Evolutionary conservation across 2,797 vertebrate genomes (phyloP), one percentile per base, ranked within the genome.

Genomic region (Furcifer pardalis): DNA sequence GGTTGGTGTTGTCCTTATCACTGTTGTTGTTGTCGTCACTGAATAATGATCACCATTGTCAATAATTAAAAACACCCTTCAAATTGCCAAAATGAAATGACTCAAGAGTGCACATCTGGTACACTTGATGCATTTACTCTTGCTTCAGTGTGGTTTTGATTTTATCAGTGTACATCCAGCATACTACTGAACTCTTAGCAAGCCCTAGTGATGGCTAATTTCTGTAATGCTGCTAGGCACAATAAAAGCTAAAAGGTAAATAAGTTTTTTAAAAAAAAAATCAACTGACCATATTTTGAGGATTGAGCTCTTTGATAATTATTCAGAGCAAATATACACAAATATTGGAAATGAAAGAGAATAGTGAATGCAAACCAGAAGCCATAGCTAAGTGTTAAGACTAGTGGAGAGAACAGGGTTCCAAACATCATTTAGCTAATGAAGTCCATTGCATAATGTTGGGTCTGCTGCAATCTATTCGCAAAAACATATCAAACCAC

Each of bases 21-120:
- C 56, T 56, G 52, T 17, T 9, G 52, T 56, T 17, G 52, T 56
- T 56, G 52, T 56, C 2, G 52, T 56, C 52, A 56, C 56, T 4
- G 46, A 59, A 75, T 30, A 37, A 37, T 12, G 13, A 60, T 72
- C 46, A 60, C 37, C 42, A 72, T 72, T n/a, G 66, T 75, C 69
- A 68, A 68, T 79, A 79, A 87, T 79, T 46, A 46, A 66, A 82
- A 79, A 6, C 5, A n/a, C 37, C 13, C 37, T 37, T 52, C 32
- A 66, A 79, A 49, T 75, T 68, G 62, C 32, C 52, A 40, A 60
- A 25, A 2, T 30, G 4, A 79, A 74, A 79, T 69, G 81, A 40
- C 71, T 32, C 32, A 56, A 40, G 7, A n/a, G 72, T 13, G 35
- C 17, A 15, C 27, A 12, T 32, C 23, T 32, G 37, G n/a, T 19